Base-by-base conservation (phyloP, 2,888 invertebrate species). In the Coleophora flavipennella region DNA sequence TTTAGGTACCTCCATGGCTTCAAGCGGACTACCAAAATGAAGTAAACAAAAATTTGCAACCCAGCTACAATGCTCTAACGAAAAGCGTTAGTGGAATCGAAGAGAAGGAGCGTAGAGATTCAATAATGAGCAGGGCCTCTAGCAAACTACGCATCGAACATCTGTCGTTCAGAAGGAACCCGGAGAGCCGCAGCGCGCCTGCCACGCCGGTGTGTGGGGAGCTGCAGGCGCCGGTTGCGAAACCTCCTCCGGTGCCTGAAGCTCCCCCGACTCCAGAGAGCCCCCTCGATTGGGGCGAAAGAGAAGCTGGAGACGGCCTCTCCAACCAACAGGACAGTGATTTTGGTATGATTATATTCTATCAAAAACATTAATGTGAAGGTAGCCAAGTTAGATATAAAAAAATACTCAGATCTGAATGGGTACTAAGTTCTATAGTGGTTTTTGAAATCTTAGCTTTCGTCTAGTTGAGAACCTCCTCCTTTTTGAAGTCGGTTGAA, bases 261-360 rank as follows among this genome's bases (percentile, higher is more conserved):
- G 56, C 66, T 0, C 69, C 67, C 1, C 57, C 59, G 2, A 75
- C 78, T 0, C 85, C 86, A 2, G 85, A 86, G 42, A 72, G 73
- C 40, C 86, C 85, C 1, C 76, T 90, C 20, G 90, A 91, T 50
- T 92, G 92, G 91, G 86, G 87, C 36, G 91, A 92, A 59, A 81
- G 93, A 13, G 92, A 92, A 3, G 89, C 91, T 4, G 93, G 90
- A 0, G 95, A 95, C 66, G 95, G 95, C 1, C 91, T 93, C 48
- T 94, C 94, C 11, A 92, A 92, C 69, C 94, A 93, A 63, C 94
- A 92, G 27, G 95, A 95, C 68, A 93, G 93, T 43, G 94, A 94
- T 68, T 93, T 93, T 65, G 92, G 92, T 88, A 76, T 79, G 62
- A n/a, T n/a, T n/a, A n/a, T n/a, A n/a, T n/a, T n/a, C n/a, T n/a